Conservation (phyloP, 2,797 vertebrate species). For the Hylomyscus alleni region DNA sequence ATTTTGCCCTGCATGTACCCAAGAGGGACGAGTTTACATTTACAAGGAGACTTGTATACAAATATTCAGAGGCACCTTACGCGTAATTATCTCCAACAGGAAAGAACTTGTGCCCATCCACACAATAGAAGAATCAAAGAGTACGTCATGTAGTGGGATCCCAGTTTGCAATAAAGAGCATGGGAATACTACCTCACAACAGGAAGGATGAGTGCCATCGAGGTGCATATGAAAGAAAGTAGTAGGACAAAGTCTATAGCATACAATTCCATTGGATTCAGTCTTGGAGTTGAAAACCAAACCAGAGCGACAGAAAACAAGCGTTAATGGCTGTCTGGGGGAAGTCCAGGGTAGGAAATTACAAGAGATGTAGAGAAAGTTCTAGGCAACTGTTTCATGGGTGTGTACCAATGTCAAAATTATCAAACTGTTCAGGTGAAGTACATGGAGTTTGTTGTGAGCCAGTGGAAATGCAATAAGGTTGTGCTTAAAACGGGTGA, state of each 20-base stretch:
- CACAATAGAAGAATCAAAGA: neutral
- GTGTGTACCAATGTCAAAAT: neutral
- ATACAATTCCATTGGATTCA: conserved; percentile 1
- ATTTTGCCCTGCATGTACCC: neutral
- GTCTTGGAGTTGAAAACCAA: neutral
- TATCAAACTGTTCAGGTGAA: conserved; percentile 21
- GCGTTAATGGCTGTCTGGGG: neutral
- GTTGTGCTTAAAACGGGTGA: neutral
- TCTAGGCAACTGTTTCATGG: neutral
- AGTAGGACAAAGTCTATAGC: neutral
- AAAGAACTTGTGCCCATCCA: neutral
- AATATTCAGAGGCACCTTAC: conserved; percentile 26
- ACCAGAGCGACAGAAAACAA: neutral
- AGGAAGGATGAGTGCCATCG: neutral
- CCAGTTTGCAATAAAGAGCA: neutral
- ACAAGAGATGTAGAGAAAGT: neutral
- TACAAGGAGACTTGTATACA: neutral
- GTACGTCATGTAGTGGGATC: neutral
- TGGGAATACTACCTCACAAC: neutral
- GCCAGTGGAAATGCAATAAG: neutral
- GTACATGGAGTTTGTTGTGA: neutral
- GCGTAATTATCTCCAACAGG: conserved; percentile 1
- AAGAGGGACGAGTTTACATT: neutral
- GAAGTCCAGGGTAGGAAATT: neutral
- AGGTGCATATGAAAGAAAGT: neutral